These are phyloP conservation scores for Bilobella aurantiaca DNA, from an alignment of 1,140 invertebrate genomes.

Conservation along the genomic window DNA sequence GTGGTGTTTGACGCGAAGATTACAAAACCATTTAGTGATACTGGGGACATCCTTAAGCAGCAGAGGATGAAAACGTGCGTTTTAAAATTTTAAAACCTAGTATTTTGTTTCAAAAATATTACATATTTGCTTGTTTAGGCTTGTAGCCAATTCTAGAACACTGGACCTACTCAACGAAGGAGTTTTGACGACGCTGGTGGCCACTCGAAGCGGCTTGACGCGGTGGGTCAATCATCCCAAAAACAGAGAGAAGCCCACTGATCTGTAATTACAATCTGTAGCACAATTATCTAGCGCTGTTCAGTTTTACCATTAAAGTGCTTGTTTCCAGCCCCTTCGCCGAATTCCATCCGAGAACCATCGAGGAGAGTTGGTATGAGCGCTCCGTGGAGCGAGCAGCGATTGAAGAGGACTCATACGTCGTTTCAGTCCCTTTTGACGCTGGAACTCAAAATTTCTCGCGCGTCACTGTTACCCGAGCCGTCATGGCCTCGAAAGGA, in stretches of 20 bases:
- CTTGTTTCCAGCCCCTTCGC: slow-evolving; percentile 2
- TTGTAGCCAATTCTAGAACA: background rate
- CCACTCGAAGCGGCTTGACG: slow-evolving; percentile 74
- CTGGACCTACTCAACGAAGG: slow-evolving; percentile 39
- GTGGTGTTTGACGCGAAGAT: slow-evolving; percentile 69
- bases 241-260: background rate
- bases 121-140: background rate
- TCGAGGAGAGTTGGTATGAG: slow-evolving; percentile 84
- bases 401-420: slow-evolving; percentile 76
- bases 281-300: background rate
- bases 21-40: slow-evolving; percentile 50
- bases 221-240: slow-evolving; percentile 55
- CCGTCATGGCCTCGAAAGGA: slow-evolving; percentile 73
- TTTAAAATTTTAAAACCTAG: background rate
- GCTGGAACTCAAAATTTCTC: slow-evolving; percentile 55
- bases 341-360: slow-evolving; percentile 58
- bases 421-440: slow-evolving; percentile 81
- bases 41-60: background rate
- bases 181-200: slow-evolving; percentile 69
- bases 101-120: background rate
- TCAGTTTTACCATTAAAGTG: background rate
- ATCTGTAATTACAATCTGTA: slow-evolving; percentile 2
- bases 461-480: slow-evolving; percentile 71
- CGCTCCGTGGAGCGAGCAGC: slow-evolving; percentile 80
- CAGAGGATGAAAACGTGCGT: background rate